Conservation (phyloP, 1,140 invertebrate species). For the Dreissena polymorpha region DNA sequence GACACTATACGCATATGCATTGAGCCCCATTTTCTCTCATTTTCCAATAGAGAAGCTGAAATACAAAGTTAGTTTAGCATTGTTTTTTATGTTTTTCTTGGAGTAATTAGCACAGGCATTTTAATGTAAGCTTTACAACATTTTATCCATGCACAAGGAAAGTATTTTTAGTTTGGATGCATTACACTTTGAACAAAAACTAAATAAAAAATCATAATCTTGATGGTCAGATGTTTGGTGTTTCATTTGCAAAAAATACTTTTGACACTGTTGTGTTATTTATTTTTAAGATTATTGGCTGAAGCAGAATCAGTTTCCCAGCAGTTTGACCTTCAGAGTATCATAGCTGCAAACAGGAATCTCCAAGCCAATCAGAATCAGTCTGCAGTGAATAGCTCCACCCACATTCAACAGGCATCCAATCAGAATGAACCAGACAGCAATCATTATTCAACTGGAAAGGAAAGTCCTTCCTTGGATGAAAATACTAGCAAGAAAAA, state of each 20-base stretch:
- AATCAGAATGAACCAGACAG: neutral
- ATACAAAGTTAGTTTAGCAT: too few species aligned
- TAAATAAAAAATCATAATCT: too few species aligned
- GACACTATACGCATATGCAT: neutral
- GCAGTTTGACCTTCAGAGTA: slow-evolving; percentile 37
- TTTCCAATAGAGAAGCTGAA: too few species aligned
- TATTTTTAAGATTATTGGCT: slow-evolving; percentile 27
- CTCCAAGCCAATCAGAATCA: slow-evolving; percentile 12
- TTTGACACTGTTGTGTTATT: too few species aligned
- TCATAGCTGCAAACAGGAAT: slow-evolving; percentile 43
- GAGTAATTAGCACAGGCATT: too few species aligned
- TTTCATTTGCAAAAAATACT: too few species aligned
- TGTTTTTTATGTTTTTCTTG: too few species aligned
- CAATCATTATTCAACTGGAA: neutral
- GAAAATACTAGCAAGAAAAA: slow-evolving; percentile 15
- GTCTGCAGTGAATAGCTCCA: neutral
- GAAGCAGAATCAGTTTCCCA: slow-evolving; percentile 45
- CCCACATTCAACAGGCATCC: neutral
- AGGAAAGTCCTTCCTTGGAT: neutral
- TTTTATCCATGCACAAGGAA: too few species aligned
- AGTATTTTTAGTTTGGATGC: too few species aligned
- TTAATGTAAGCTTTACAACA: too few species aligned
- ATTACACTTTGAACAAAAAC: too few species aligned
- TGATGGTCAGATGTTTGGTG: too few species aligned
- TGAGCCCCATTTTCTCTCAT: neutral